A percentile compares a stretch with the other conserved stretches of the same genome.
These are phyloP conservation scores for Scaptodrosophila latifasciaeformis DNA, from an alignment of 2,888 invertebrate species.

Conservation along the genomic window DNA sequence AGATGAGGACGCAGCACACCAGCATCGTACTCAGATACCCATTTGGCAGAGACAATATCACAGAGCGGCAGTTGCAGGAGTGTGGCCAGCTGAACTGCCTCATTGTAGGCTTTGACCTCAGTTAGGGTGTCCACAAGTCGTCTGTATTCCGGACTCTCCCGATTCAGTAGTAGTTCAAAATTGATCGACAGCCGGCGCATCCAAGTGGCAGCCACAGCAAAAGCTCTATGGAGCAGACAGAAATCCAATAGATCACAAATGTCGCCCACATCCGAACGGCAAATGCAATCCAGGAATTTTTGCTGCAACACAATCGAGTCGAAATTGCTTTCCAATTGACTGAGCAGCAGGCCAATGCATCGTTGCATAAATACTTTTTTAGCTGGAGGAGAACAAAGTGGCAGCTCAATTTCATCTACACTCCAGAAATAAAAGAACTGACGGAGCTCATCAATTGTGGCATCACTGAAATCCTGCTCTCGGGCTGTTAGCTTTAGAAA, in stretches of 20 bases:
- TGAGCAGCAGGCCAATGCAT: slow-evolving; percentile 79
- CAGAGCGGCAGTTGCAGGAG: slow-evolving; percentile 74
- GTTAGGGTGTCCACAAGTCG: slow-evolving; percentile 76
- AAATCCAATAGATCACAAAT: slow-evolving; percentile 76
- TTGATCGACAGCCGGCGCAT: slow-evolving; percentile 51
- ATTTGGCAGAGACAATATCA: slow-evolving; percentile 76
- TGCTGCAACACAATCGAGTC: slow-evolving; percentile 80
- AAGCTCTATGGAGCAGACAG: slow-evolving; percentile 75
- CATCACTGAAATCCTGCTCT: slow-evolving; percentile 76
- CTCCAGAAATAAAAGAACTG: slow-evolving; percentile 69
- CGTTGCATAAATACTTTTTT: slow-evolving; percentile 77
- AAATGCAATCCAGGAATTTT: slow-evolving; percentile 79
- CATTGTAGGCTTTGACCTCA: slow-evolving; percentile 75
- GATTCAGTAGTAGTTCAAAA: slow-evolving; percentile 58
- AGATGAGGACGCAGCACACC: slow-evolving; percentile 70
- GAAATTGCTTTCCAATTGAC: slow-evolving; percentile 79
- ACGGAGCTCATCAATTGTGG: slow-evolving; percentile 74
- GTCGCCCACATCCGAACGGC: slow-evolving; percentile 78
- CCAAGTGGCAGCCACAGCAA: slow-evolving; percentile 76
- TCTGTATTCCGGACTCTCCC: slow-evolving; percentile 74
- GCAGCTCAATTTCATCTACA: slow-evolving; percentile 65
- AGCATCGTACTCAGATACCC: slow-evolving; percentile 76
- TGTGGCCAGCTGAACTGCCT: slow-evolving; percentile 77
- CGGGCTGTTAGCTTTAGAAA: slow-evolving; percentile 78
- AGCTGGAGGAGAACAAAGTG: slow-evolving; percentile 69